Base-by-base conservation (phyloP, 2,888 invertebrate species). In the Drosophila setosimentum region DNA sequence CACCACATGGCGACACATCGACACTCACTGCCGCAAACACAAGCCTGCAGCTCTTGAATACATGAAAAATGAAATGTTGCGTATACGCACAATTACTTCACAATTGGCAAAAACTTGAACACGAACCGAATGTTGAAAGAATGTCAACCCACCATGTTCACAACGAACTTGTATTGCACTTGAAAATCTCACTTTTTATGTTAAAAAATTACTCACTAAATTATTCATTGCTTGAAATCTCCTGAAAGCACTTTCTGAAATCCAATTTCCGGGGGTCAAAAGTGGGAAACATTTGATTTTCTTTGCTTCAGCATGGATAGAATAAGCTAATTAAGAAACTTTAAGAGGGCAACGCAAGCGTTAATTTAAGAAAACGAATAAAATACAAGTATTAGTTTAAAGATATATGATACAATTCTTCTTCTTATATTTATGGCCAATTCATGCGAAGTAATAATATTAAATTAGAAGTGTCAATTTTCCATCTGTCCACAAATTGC, bases 1-100 rank as follows among this genome's bases (percentile, higher is more conserved):
- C 29, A 29, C 16, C 21, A 59, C 29, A 33, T 11, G 33, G 7
- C 29, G 27, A 57, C 10, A 45, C 66, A 32, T 18, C 27, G 48
- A 35, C 29, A 49, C 16, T 8, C 24, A 60, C 21, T 37, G 35
- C 11, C 32, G 6, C 33, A 40, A 33, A 40, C 58, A 30, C 30
- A 40, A 7, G 18, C 37, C 60, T 32, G 40, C 55, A 54, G 74
- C 57, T 78, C 6, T 30, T 45, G 66, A 68, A 53, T 54, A 68
- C 45, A 42, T 79, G 64, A 37, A 53, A 68, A 45, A 63, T 66
- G 27, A 59, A 68, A 70, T 80, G 76, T 79, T 76, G 45, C 80
- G 73, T 55, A 70, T 76, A 79, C 78, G 76, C 80, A 67, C 69
- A 76, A 61, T 69, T 67, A 72, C 57, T 61, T 66, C 50, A 48